Percentiles rank a stretch among this genome's conserved stretches.
These are phyloP conservation scores for Spialia ferax DNA, from an alignment of 2,888 invertebrate species.

Conservation along the genomic window DNA sequence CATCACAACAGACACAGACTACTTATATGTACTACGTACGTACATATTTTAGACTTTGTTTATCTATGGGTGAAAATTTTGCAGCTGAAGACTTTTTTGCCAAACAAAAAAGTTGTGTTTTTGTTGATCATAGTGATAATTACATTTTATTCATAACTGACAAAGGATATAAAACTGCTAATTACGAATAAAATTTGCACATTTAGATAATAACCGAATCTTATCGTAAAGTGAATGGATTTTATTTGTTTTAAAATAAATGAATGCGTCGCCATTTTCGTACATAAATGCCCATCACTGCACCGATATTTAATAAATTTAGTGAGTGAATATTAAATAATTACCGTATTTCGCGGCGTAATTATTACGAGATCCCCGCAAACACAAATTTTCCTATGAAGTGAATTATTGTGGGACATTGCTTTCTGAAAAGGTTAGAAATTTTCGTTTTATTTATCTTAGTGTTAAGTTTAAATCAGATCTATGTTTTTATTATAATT, in stretches of 20 bases:
- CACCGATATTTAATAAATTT: constrained; percentile 37
- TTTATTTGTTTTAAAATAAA: constrained; percentile 45
- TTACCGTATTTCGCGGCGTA: not conserved
- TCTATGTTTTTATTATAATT: not conserved
- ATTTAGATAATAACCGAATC: constrained; percentile 12
- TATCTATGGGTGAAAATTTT: constrained; percentile 42
- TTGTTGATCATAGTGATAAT: constrained; percentile 42
- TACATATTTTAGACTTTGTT: no score
- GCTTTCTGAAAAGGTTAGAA: constrained; percentile 57
- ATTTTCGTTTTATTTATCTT: constrained; percentile 28
- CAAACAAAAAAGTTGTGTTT: constrained; percentile 43
- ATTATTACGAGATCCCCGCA: not conserved
- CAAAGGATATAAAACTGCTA: not conserved
- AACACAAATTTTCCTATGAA: constrained; percentile 41
- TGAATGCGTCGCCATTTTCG: constrained; percentile 63
- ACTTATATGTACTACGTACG: no score
- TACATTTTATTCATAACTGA: constrained; percentile 29
- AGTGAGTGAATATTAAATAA: constrained; percentile 41
- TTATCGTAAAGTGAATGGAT: constrained; percentile 26
- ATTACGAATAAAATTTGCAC: not conserved
- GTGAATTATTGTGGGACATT: constrained; percentile 47
- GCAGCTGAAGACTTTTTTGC: constrained; percentile 34
- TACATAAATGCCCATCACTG: constrained; percentile 48
- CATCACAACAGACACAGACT: no score
- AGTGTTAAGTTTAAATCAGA: constrained; percentile 7